These are phyloP conservation scores for Drosophila hamatofila DNA, from an alignment of 2,888 invertebrate species.

Conservation along the genomic window DNA sequence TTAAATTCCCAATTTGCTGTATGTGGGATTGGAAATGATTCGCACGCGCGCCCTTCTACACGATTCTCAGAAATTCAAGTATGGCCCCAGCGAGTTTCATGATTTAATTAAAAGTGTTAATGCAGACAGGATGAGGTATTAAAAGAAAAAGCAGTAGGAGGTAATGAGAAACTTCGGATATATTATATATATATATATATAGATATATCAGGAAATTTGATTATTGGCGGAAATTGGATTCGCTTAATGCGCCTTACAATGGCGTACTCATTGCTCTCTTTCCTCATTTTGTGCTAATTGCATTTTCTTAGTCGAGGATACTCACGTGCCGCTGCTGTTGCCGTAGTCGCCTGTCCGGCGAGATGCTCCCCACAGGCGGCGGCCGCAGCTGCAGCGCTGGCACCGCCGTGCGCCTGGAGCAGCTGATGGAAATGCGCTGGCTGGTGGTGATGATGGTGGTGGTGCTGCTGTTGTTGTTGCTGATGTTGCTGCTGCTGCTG, in stretches of 20 bases:
- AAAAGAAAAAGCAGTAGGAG: neutral
- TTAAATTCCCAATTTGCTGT: neutral
- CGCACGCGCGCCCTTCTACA: neutral
- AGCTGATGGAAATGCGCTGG: slow-evolving; percentile 73
- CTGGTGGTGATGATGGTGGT: slow-evolving; percentile 60
- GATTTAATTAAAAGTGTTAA: slow-evolving; percentile 2
- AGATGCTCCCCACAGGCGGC: slow-evolving; percentile 73
- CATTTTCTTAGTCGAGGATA: slow-evolving; percentile 25
- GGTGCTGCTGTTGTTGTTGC: slow-evolving; percentile 34
- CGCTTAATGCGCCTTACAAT: slow-evolving; percentile 31
- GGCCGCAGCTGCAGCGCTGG: slow-evolving; percentile 55
- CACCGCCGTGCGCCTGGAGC: slow-evolving; percentile 69
- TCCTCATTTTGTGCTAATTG: slow-evolving; percentile 25
- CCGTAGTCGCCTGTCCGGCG: slow-evolving; percentile 62
- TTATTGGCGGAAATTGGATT: slow-evolving; percentile 22
- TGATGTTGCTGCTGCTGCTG: slow-evolving; percentile 11
- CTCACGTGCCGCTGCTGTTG: slow-evolving; percentile 74
- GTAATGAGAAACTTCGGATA: neutral
- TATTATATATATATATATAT: neutral
- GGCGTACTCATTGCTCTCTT: neutral
- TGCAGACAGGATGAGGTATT: neutral
- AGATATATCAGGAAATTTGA: slow-evolving; percentile 6
- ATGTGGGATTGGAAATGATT: neutral
- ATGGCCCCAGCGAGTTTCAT: neutral
- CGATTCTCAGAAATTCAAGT: slow-evolving; percentile 2